Evolutionary conservation across 2,797 vertebrate genomes (phyloP).

Genomic region (Gastrophryne carolinensis): DNA sequence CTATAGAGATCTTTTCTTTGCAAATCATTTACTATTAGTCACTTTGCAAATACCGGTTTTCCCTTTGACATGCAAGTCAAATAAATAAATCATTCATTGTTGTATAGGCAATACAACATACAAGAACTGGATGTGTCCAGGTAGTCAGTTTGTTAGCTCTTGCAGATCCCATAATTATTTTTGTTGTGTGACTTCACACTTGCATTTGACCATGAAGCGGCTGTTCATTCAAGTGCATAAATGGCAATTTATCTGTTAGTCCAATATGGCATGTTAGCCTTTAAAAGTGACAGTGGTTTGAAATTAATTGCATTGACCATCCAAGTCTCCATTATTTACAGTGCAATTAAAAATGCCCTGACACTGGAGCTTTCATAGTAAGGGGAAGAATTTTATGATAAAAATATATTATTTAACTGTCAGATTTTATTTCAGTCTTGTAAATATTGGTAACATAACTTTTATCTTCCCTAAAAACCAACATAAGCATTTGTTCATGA

Average conservation of each 20-base stretch:
- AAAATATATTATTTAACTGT: neutral
- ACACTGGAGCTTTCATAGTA: neutral
- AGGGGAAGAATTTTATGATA: neutral
- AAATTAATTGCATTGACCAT: neutral
- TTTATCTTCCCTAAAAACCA: neutral
- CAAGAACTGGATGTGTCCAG: no score
- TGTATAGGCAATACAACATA: no score
- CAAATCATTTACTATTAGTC: no score
- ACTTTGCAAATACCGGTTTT: no score
- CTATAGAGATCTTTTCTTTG: no score
- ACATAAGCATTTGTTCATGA: neutral
- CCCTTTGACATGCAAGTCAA: no score
- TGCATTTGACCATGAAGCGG: neutral
- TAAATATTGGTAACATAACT: neutral
- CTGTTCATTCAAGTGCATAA: neutral
- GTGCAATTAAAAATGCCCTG: neutral
- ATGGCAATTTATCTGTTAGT: neutral
- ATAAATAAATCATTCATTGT: no score
- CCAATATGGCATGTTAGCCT: neutral
- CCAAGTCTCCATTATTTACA: neutral
- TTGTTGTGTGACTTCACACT: neutral
- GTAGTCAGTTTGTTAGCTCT: neutral
- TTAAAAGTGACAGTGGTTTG: neutral
- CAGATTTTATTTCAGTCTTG: neutral
- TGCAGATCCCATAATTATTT: no score